Evolutionary conservation across 2,113 vertebrate genomes (phyloP), one percentile per base, ranked within the genome.

Genomic region (Sinocyclocheilus grahami): DNA sequence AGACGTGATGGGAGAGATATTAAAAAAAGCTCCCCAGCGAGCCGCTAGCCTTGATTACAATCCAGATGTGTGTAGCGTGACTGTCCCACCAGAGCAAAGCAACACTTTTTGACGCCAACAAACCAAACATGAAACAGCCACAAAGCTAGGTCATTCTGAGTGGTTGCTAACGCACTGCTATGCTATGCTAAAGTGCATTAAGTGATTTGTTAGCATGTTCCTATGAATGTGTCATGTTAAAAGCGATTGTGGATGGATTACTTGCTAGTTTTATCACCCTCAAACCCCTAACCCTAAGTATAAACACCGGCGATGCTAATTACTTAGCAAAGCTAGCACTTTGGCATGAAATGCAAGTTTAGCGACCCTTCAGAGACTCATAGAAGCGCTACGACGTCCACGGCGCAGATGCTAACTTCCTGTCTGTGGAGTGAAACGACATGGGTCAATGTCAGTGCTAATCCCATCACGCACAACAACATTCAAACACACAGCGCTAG

Each of bases 41-140:
- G 77, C 53, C 51, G 37, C 27, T 14, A 2, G 69, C 11, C 51
- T 74, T 88, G 84, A 87, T 87, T 82, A 90, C 30, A 10, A 82
- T 78, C 82, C 84, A 77, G 63, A 22, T 42, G 18, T 1, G 58
- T 37, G 51, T 78, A 37, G 33, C 33, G 18, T 2, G 6, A 42
- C 39, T 8, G 39, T 42, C 39, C 20, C 1, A 39, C 33, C 1
- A 9, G 33, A 16, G 20, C 30, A 39, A 33, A 65, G 4, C 62
- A 24, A 60, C 55, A 3, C 7, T 20, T 60, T 22, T 22, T 8
- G 18, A 60, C 8, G 6, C 55, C 18, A 22, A 9, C 55, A 60
- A 60, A 60, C 18, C 55, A 58, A 58, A 14, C 11, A 48, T 3
- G 2, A 12, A 48, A 48, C 30, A 30, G 30, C 10, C 11, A 14